Base-by-base conservation (phyloP, 2,888 invertebrate genomes). In the Sinotaia quadrata region DNA sequence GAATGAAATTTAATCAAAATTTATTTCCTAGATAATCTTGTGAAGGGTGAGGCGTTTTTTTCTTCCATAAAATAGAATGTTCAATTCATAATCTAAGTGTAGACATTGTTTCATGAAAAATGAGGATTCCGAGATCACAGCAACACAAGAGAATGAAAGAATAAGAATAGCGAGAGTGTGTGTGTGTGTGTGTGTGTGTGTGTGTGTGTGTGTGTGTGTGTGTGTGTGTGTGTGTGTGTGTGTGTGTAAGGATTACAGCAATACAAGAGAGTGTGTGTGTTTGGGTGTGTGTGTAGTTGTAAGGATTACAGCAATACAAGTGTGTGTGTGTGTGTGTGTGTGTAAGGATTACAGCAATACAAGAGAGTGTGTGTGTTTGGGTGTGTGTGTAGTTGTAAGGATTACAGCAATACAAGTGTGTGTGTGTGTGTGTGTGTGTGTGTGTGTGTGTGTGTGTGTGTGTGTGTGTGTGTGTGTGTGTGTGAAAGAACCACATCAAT, bases 281-380 rank as follows among this genome's bases (percentile, higher is more conserved):
- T 27, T 2, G 52, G 27, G 52, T 52, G 29, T 52, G 52, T 52
- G 52, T 52, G 52, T 27, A 29, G 52, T 5, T 31, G 31, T 18
- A 10, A 21, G 31, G 54, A 3, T 31, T 54, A 34, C 10, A 34
- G 31, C 33, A 18, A n/a, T 54, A 34, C 18, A 34, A 33, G 54
- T 4, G 49, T 49, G 49, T 49, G 49, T 49, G 49, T 49, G 49
- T 49, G 49, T 49, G 49, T 49, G 49, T 49, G 49, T 49, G 49
- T 49, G 8, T 27, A 8, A 4, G 27, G 8, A 29, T 27, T 21
- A 31, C 24, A 31, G 7, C 29, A 3, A 31, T 52, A 31, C 27
- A 31, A 29, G 52, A 29, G 52, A 29, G 52, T 52, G 52, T 52
- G 52, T 52, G 21, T 8, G 52, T 52, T 27, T 2, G 52, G 27